Evolutionary conservation across 2,113 vertebrate genomes (phyloP), one percentile per base, ranked within the genome.

Genomic region (Syrrhaptes paradoxus): DNA sequence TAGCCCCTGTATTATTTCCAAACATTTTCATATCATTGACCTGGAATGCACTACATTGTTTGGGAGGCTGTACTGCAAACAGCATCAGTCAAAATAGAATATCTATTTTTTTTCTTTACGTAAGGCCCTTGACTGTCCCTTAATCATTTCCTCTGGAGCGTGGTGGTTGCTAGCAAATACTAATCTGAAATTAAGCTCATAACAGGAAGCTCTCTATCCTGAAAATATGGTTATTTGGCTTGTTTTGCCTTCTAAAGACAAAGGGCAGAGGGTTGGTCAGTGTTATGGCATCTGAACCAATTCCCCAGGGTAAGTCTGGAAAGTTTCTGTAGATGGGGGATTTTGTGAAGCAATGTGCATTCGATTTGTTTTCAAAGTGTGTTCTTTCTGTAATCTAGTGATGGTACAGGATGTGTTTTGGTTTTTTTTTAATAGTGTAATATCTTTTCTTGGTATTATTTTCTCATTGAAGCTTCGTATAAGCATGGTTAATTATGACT

Each of bases 121-220:
- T 58, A 79, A 93, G 45, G 73, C 91, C 67, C 65, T 90, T 55
- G 52, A 71, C 61, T 68, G 76, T 91, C 70, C 93, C 80, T 85
- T 68, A 78, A 89, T 92, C 66, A 79, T 94, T 97, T 93, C 93
- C 89, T 89, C 91, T 87, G 91, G 93, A 97, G 94, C 79, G 89
- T 87, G 93, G 70, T 82, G 77, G 81, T 94, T 90, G 83, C 93
- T 91, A 89, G 89, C 93, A 94, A 93, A 92, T 92, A 87, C 73
- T 89, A 59, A 95, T 87, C 80, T 81, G 80, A 89, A 97, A 93
- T 96, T 59, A 87, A 89, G 46, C 61, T 95, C 77, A 65, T 91
- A 95, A 95, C 89, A 96, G 94, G 95, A 96, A 96, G 67, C 84
- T 87, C 73, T 93, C n/a, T 4, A 5, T 57, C 91, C 87, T 89